phyloP scores from a whole-genome alignment of 2,113 vertebrate genomes.

The Pituophis catenifer region DNA sequence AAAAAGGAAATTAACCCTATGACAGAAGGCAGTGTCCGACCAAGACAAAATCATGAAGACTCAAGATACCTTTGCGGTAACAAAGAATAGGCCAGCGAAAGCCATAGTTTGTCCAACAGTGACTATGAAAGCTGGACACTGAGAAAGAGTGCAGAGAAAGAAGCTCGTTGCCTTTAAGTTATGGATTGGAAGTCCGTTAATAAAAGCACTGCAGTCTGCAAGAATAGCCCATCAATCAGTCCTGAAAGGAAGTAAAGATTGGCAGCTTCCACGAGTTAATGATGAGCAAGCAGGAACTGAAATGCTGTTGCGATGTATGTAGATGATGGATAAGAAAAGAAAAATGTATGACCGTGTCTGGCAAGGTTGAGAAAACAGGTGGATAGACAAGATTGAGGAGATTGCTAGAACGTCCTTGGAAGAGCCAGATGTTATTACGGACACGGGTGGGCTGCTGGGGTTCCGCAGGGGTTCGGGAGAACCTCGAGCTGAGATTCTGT shows the following conservation, averaged over 20 bases:
- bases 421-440: too few relatives aligned
- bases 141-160: neutral
- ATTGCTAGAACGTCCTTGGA: neutral
- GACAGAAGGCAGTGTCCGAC: neutral
- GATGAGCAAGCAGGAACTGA: neutral
- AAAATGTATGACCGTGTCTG: neutral
- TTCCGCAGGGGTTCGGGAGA: too few relatives aligned
- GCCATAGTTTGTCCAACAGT: neutral
- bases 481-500: too few relatives aligned
- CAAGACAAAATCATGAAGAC: neutral
- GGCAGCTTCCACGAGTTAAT: neutral
- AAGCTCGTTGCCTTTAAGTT: neutral
- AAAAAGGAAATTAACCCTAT: neutral
- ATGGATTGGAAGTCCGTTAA: neutral
- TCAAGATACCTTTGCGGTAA: neutral
- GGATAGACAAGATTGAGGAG: neutral
- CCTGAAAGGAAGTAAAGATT: neutral
- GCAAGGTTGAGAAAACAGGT: neutral
- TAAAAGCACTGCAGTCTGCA: neutral
- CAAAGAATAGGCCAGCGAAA: neutral
- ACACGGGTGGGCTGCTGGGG: too few relatives aligned
- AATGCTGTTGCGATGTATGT: neutral
- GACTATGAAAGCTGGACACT: neutral
- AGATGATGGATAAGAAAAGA: neutral
- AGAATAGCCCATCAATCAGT: neutral